Percentiles rank a stretch among this genome's conserved stretches.
phyloP scores from a whole-genome alignment of 2,888 invertebrate species.

The Nephrotoma appendiculata region DNA sequence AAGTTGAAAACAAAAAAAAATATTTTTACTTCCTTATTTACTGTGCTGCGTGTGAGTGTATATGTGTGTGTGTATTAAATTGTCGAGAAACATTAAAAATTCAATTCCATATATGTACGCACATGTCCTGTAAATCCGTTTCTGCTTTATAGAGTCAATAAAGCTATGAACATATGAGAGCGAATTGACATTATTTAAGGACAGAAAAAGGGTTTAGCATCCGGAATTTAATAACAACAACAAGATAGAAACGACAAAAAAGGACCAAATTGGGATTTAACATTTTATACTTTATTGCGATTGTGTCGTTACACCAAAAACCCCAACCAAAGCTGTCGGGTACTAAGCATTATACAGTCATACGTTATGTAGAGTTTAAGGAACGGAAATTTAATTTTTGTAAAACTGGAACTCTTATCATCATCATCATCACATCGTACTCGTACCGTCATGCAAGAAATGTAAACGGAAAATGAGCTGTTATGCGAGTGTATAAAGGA shows the following conservation, averaged over 20 bases:
- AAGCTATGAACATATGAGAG: neutral
- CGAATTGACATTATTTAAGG: neutral
- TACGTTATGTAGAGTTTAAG: neutral
- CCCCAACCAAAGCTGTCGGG: neutral
- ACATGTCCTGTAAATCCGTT: neutral
- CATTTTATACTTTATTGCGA: neutral
- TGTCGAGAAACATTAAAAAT: neutral
- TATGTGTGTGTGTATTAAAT: neutral
- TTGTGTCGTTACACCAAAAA: neutral
- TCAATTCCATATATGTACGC: neutral
- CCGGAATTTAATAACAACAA: neutral
- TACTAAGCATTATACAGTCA: neutral
- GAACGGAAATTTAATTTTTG: neutral
- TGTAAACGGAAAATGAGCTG: neutral
- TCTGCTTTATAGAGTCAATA: neutral
- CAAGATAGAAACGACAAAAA: neutral
- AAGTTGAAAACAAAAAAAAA: neutral
- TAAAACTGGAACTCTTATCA: neutral
- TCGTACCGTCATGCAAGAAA: neutral
- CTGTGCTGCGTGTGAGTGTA: neutral
- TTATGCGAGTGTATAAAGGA: neutral
- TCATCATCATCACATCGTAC: neutral
- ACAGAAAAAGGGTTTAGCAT: neutral
- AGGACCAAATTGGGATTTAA: neutral
- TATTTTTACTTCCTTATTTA: neutral